These are phyloP conservation scores for Minunthozetes semirufus DNA, from an alignment of 2,888 invertebrate genomes.

Conservation along the genomic window DNA sequence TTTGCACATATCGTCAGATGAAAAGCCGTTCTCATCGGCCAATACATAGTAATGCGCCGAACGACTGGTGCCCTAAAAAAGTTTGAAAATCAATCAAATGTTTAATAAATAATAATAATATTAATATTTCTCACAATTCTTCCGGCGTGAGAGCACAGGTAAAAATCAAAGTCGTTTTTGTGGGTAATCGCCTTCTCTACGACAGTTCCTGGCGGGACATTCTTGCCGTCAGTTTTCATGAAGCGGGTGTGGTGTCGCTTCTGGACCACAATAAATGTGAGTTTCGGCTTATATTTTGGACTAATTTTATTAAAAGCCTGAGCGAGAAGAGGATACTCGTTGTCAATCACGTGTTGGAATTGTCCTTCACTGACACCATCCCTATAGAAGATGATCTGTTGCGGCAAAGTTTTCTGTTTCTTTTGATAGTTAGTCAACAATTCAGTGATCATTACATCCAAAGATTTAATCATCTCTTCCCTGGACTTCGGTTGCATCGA, in stretches of 20 bases:
- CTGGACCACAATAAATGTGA: conserved; percentile 89
- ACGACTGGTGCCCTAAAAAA: conserved; percentile 47
- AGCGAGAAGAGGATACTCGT: conserved; percentile 53
- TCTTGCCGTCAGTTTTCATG: conserved; percentile 39
- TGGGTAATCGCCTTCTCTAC: conserved; percentile 79
- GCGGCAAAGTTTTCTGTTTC: conserved; percentile 52
- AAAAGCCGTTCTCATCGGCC: conserved; percentile 38
- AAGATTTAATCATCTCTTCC: conserved; percentile 66
- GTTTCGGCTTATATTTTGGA: conserved; percentile 60
- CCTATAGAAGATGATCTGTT: conserved; percentile 62
- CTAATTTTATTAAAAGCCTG: conserved; percentile 60
- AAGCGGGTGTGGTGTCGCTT: conserved; percentile 87
- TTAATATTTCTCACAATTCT: conserved; percentile 48
- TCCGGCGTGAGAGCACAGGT: conserved; percentile 61
- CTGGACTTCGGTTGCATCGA: conserved; percentile 64
- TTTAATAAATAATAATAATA: neutral
- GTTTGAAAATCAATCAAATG: neutral
- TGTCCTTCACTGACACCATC: conserved; percentile 86
- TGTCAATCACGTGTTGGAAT: conserved; percentile 57
- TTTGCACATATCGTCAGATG: too few relatives aligned
- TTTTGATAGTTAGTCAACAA: conserved; percentile 59
- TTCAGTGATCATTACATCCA: conserved; percentile 60
- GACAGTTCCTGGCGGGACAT: conserved; percentile 76
- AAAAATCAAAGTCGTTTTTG: conserved; percentile 78
- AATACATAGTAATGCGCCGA: conserved; percentile 39